Conservation (phyloP, 1,140 invertebrate species). For the Magallana ariakensis region DNA sequence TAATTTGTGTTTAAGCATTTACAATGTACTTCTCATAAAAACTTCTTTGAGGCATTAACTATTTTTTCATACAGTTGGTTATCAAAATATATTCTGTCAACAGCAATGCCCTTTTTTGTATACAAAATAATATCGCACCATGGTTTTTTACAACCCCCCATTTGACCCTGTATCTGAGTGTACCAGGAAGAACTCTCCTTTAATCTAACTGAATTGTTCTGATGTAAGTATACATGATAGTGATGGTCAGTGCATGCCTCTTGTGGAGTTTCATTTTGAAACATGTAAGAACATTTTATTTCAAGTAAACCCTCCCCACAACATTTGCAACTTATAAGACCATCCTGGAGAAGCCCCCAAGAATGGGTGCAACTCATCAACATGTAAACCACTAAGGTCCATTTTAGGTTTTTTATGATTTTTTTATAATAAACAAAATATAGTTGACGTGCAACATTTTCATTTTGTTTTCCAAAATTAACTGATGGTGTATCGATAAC, state of each 20-base stretch:
- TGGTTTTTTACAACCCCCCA: slow-evolving; percentile 40
- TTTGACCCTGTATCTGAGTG: slow-evolving; percentile 44
- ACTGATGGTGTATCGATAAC: background rate
- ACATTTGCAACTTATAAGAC: slow-evolving; percentile 37
- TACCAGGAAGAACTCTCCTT: slow-evolving; percentile 45
- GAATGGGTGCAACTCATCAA: background rate
- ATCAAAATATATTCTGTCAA: slow-evolving; percentile 51
- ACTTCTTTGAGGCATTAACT: background rate
- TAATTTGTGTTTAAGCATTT: background rate
- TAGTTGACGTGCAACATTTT: background rate
- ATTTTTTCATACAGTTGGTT: slow-evolving; percentile 9
- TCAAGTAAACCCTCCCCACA: slow-evolving; percentile 45
- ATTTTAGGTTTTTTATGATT: background rate
- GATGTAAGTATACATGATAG: slow-evolving; percentile 36
- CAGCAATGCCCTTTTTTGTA: slow-evolving; percentile 29
- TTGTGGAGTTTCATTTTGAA: slow-evolving; percentile 35
- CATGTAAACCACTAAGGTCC: background rate
- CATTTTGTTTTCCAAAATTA: background rate
- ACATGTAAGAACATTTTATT: slow-evolving; percentile 43
- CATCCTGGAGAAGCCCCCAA: slow-evolving; percentile 46
- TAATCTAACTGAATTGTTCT: slow-evolving; percentile 12
- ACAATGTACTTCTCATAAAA: slow-evolving; percentile 25
- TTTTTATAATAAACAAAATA: background rate
- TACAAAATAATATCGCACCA: slow-evolving; percentile 46
- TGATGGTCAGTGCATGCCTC: slow-evolving; percentile 15